Base-by-base conservation (phyloP, 2,113 vertebrate genomes). In the Nothocercus nigrocapillus region DNA sequence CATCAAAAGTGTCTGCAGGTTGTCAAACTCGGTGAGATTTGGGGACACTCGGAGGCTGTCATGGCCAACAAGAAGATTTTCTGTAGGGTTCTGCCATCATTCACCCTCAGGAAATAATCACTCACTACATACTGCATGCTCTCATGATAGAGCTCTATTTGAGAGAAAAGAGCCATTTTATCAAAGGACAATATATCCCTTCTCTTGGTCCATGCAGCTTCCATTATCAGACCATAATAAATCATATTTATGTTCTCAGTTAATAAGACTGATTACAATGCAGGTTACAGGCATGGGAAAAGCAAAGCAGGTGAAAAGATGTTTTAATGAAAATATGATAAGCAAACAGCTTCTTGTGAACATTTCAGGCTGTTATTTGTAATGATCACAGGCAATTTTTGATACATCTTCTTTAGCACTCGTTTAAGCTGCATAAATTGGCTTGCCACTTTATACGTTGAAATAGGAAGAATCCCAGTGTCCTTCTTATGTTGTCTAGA, bases 1-100 rank as follows among this genome's bases (percentile, higher is more conserved):
- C 98, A 98, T 99, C 98, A 98, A 98, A 98, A 98, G 98, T 99
- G 98, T 99, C 98, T 98, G 98, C 99, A 99, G 98, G 98, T 99
- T 99, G 99, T 99, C 98, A 99, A 98, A 99, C 98, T 98, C 97
- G 51, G 97, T 97, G 98, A 97, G 97, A 98, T 98, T 97, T 96
- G 96, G 98, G 98, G 98, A 97, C 95, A 98, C 98, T 98, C 97
- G 77, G 86, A 97, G 97, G 98, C 98, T 98, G 97, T 98, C 98
- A 97, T 97, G 98, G 98, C 98, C 99, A 99, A 98, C 98, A 98
- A 99, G 98, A 99, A 98, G 98, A 98, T 97, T 98, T 98, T 99
- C 98, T 99, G 98, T 98, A 98, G 95, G 98, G 97, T 97, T 98
- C 97, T 95, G 95, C 98, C 98, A 97, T 99, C 99, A 98, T 98